Evolutionary conservation across 2,797 vertebrate species (phyloP).

Genomic region (Rhinogobio ventralis): DNA sequence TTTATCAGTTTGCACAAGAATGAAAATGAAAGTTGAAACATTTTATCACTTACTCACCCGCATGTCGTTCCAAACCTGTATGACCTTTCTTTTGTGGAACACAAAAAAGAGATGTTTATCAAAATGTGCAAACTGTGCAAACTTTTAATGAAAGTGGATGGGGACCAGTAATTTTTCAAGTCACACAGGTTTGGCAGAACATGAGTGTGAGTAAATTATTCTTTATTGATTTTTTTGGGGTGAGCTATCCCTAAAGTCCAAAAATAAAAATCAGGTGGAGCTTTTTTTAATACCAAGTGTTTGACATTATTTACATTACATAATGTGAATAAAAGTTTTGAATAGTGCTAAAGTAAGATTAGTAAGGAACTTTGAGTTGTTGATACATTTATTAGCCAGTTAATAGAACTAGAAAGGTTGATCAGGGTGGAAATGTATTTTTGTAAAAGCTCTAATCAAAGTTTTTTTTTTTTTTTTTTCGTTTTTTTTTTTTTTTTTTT

Average conservation of each 20-base stretch:
- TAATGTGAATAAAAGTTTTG: background rate
- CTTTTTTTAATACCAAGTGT: background rate
- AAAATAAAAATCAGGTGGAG: background rate
- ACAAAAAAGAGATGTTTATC: background rate
- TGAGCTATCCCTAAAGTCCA: background rate
- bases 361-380: too few relatives aligned
- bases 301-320: slow-evolving; percentile 8
- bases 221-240: background rate
- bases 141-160: background rate
- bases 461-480: too few relatives aligned
- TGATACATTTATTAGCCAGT: too few relatives aligned
- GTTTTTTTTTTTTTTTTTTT: too few relatives aligned
- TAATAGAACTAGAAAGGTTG: background rate
- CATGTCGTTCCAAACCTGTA: background rate
- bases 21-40: background rate
- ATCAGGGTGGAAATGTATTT: background rate
- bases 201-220: background rate
- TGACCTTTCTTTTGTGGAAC: background rate
- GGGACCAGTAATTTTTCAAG: background rate
- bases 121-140: background rate
- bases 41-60: background rate
- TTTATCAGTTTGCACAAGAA: slow-evolving; percentile 14
- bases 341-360: too few relatives aligned
- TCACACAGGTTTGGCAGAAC: background rate
- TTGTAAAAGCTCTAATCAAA: too few relatives aligned